phyloP scores from a whole-genome alignment of 1,140 invertebrate species.

The Gerris buenoi region DNA sequence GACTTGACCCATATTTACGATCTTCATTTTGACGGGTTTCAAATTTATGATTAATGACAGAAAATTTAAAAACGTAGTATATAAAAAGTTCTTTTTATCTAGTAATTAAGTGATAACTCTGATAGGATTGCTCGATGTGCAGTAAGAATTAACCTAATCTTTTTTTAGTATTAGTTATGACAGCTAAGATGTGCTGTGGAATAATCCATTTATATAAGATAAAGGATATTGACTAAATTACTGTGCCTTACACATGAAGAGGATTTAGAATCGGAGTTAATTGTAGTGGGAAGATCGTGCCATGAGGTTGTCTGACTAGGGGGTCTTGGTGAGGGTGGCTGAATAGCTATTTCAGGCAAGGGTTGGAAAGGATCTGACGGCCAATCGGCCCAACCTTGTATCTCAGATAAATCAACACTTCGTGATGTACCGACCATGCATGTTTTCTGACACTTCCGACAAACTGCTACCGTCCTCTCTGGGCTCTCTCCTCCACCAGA shows the following conservation, averaged over 20 bases:
- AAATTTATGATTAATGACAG: no score
- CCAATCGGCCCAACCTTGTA: slow-evolving; percentile 7
- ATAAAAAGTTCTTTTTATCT: no score
- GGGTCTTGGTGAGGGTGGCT: slow-evolving; percentile 47
- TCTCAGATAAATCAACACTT: slow-evolving; percentile 5
- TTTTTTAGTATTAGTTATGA: no score
- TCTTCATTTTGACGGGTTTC: no score
- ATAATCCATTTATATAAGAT: no score
- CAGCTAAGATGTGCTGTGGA: no score
- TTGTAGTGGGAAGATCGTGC: slow-evolving; percentile 14
- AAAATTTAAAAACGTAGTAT: no score
- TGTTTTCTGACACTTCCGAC: slow-evolving; percentile 54
- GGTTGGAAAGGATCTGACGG: slow-evolving; percentile 35
- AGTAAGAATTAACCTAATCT: no score
- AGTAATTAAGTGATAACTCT: no score
- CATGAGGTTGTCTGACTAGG: slow-evolving; percentile 16
- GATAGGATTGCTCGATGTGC: no score
- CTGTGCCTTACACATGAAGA: background rate
- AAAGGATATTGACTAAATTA: no score
- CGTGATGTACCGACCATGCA: slow-evolving; percentile 32
- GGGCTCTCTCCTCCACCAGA: slow-evolving; percentile 17
- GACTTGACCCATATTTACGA: no score
- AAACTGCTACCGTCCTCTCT: slow-evolving; percentile 36
- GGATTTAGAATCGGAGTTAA: slow-evolving; percentile 1
- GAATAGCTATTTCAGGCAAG: slow-evolving; percentile 48